phyloP scores from a whole-genome alignment of 2,113 vertebrate genomes.

The Puffinus mauretanicus region DNA sequence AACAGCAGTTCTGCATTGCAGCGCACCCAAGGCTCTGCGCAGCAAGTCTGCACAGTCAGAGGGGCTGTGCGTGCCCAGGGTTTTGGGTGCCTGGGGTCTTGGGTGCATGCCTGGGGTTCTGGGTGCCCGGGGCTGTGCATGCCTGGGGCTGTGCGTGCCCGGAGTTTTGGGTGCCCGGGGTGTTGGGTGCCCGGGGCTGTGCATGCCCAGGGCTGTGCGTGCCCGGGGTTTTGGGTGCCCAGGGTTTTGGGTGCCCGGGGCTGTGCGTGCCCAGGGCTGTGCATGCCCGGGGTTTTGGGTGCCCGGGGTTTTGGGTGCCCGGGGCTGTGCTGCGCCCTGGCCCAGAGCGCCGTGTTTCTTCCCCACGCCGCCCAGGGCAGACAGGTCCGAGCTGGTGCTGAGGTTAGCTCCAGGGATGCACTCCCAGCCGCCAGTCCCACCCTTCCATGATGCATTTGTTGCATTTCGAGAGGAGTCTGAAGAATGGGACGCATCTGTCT shows the following conservation, averaged over 20 bases:
- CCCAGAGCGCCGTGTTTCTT: not conserved
- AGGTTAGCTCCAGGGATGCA: not conserved
- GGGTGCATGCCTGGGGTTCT: too few relatives aligned
- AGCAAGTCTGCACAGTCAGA: not conserved
- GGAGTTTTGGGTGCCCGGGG: not conserved
- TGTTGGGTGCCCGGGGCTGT: not conserved
- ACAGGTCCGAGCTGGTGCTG: not conserved
- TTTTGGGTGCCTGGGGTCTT: too few relatives aligned
- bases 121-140: not conserved
- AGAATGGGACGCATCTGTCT: not conserved
- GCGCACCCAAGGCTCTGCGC: not conserved
- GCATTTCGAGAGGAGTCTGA: not conserved
- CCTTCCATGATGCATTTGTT: not conserved
- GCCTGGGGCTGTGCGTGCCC: not conserved
- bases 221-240: not conserved
- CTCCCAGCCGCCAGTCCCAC: not conserved
- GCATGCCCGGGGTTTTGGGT: too few relatives aligned
- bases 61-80: not conserved
- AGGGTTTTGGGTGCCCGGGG: not conserved
- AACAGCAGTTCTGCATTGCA: not conserved
- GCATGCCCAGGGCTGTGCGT: not conserved
- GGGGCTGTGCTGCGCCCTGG: not conserved
- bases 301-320: too few relatives aligned
- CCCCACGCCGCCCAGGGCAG: rapidly evolving
- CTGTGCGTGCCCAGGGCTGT: too few relatives aligned